Percentiles rank a stretch among this genome's conserved stretches.
phyloP scores from a whole-genome alignment of 2,888 invertebrate genomes.

The Tethea ocularis region DNA sequence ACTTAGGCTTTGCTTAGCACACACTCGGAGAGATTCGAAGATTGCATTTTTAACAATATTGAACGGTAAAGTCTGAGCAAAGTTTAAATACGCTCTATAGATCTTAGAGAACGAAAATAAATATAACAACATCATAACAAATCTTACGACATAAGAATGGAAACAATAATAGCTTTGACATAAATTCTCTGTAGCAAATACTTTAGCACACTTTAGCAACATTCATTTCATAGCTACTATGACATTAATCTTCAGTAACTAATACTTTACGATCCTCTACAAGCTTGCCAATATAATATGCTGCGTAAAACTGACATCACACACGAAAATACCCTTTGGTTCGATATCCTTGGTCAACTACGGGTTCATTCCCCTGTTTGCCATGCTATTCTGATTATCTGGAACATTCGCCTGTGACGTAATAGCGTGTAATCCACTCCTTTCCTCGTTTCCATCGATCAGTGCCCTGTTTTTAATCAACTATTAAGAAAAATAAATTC shows the following conservation, averaged over 20 bases:
- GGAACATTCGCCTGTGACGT: slow-evolving; percentile 19
- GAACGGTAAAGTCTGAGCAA: no score
- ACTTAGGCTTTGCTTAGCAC: no score
- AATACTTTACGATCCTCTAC: slow-evolving; percentile 5
- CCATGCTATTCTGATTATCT: slow-evolving; percentile 10
- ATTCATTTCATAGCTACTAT: neutral
- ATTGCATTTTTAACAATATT: no score
- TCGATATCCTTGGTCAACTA: slow-evolving; percentile 42
- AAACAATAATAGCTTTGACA: neutral
- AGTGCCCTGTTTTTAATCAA: neutral
- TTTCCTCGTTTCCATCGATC: slow-evolving; percentile 4
- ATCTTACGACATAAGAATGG: neutral
- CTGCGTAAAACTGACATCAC: neutral
- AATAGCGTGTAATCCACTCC: slow-evolving; percentile 10
- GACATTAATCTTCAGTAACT: neutral
- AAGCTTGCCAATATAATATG: slow-evolving; percentile 2
- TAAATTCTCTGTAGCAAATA: neutral
- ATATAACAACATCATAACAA: no score
- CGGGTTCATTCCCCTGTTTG: slow-evolving; percentile 38
- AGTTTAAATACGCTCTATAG: no score
- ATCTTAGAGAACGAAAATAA: no score
- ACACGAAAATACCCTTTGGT: slow-evolving; percentile 24
- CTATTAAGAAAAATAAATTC: neutral
- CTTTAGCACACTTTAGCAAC: neutral
- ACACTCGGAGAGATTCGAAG: no score